Conservation (phyloP, 2,888 invertebrate species). For the Octodonta nipae region DNA sequence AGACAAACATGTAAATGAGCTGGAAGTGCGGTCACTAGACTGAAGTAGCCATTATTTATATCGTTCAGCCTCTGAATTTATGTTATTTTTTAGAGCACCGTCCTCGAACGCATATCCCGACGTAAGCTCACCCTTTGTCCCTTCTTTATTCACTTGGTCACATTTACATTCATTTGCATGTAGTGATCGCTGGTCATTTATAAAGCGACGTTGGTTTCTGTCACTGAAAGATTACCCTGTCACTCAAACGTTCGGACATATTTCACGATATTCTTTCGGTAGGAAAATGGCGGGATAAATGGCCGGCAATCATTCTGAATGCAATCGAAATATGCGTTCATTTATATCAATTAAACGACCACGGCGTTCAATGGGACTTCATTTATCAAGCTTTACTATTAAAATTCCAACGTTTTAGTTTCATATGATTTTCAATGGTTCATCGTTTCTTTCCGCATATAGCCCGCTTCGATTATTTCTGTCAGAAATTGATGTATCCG, state of each 20-base stretch:
- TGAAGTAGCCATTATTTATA: no score
- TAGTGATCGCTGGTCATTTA: constrained; percentile 34
- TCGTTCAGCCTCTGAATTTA: no score
- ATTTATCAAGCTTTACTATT: constrained; percentile 10
- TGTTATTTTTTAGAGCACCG: no score
- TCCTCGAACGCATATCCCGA: no score
- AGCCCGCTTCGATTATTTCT: no score
- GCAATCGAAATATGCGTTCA: constrained; percentile 17
- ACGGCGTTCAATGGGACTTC: constrained; percentile 7
- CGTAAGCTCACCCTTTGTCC: neutral
- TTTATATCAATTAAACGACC: constrained; percentile 20
- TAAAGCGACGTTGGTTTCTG: constrained; percentile 32
- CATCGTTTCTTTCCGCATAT: neutral
- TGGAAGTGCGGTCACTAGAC: no score
- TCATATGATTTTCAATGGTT: neutral
- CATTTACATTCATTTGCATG: constrained; percentile 37
- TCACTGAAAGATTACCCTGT: constrained; percentile 36
- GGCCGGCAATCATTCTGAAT: constrained; percentile 20
- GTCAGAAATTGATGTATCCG: no score
- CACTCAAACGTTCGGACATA: constrained; percentile 31
- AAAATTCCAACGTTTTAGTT: constrained; percentile 1
- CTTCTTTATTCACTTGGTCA: constrained; percentile 15
- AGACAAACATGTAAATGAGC: no score
- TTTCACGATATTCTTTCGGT: constrained; percentile 24
- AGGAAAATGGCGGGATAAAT: constrained; percentile 18